Evolutionary conservation across 2,888 invertebrate species (phyloP), one percentile per base, ranked within the genome.

Genomic region (Lasioglossum morio): DNA sequence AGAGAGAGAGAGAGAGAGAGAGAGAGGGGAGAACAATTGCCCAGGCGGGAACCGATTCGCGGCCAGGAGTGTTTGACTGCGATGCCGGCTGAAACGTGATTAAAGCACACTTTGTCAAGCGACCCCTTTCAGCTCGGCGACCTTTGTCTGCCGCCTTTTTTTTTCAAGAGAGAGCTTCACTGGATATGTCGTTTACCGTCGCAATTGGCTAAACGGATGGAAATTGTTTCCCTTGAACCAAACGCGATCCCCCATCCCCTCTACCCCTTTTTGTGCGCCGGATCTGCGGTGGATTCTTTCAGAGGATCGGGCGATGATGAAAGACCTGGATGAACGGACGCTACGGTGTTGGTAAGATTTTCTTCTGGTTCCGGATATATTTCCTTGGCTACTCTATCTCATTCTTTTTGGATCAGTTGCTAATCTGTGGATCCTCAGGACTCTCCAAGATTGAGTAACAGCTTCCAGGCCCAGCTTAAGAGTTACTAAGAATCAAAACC

Each of bases 31-130:
- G 73, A 73, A 48, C 48, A 48, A 73, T 73, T 43, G 48, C 34
- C 73, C 30, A 19, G 72, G 43, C 72, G 27, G 30, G 30, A 46
- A 46, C 27, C 46, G 72, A 72, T 72, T 72, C 72, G 46, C 72
- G 46, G 23, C 19, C 37, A 69, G 72, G 43, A 27, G 43, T 30
- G 72, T 46, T 46, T 46, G 46, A 30, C 37, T 69, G 66, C 63
- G 30, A 63, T 27, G 30, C 12, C 40, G 8, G 70, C 19, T 8
- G 40, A 72, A 27, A 53, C 78, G 70, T 34, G 72, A 79, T 79
- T 60, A 60, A 16, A 57, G 43, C 48, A 23, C n/a, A 60, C 72
- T 78, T 72, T 72, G 53, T 30, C 16, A 16, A 27, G 30, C n/a
- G 23, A 19, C 70, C 53, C 16, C 53, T 78, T 40, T 48, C 48